Evolutionary conservation across 2,797 vertebrate species (phyloP).

Genomic region (Cygnus olor): DNA sequence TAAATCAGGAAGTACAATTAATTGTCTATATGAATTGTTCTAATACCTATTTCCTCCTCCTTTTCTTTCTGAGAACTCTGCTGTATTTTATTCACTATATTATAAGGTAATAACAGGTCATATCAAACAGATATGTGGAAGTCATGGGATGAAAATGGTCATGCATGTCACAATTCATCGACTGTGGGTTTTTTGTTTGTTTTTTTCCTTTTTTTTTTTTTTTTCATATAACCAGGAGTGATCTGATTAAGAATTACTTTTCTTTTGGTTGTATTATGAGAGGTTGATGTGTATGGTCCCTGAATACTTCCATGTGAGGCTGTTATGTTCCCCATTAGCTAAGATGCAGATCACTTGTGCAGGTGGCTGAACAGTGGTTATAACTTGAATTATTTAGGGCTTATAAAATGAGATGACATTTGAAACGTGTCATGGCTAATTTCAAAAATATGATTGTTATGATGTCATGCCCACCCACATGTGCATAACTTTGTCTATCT

Average conservation of each 20-base stretch:
- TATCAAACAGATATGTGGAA: neutral
- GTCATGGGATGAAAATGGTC: neutral
- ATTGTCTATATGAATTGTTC: neutral
- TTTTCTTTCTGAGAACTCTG: neutral
- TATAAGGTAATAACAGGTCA: neutral
- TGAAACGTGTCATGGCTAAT: constrained; percentile 3
- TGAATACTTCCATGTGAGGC: neutral
- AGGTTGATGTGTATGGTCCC: neutral
- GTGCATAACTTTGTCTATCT: neutral
- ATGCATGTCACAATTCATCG: neutral
- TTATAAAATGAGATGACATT: neutral
- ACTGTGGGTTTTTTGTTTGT: neutral
- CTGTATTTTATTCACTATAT: neutral
- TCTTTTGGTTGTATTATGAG: neutral
- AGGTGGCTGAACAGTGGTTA: neutral
- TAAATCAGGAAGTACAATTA: neutral
- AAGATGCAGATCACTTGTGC: neutral
- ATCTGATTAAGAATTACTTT: neutral
- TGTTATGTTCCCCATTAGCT: neutral
- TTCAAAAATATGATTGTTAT: neutral
- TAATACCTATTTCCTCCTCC: neutral
- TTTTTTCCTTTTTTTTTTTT: neutral
- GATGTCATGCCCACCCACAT: neutral
- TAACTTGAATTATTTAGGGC: neutral
- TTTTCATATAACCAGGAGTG: neutral